Conservation (phyloP, 2,797 vertebrate species). For the Typhlichthys eigenmanni region DNA sequence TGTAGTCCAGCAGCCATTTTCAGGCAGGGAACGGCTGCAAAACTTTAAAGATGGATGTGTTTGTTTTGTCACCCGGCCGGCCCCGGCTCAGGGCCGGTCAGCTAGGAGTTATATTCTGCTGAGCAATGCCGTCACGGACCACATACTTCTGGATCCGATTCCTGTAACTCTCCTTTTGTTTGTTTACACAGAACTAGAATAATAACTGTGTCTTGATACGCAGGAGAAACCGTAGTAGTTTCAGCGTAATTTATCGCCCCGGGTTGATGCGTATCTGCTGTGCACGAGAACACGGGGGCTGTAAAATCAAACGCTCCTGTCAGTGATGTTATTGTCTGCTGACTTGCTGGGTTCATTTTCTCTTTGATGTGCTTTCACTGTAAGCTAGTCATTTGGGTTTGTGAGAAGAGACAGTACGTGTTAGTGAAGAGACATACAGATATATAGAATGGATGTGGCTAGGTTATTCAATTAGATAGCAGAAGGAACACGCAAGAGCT, state of each 20-base stretch:
- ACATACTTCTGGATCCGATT: slow-evolving; percentile 51
- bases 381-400: slow-evolving; percentile 32
- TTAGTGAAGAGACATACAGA: too few relatives aligned
- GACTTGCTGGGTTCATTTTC: slow-evolving; percentile 24
- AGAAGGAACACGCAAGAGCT: too few relatives aligned
- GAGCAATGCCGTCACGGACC: slow-evolving; percentile 39
- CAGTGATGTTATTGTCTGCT: slow-evolving; percentile 58
- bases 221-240: slow-evolving; percentile 50
- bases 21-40: slow-evolving; percentile 16
- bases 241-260: slow-evolving; percentile 54
- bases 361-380: slow-evolving; percentile 48
- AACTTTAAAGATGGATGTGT: slow-evolving; percentile 62
- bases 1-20: slow-evolving; percentile 61
- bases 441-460: too few relatives aligned
- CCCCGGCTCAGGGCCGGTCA: slow-evolving; percentile 50
- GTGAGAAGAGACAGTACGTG: not conserved
- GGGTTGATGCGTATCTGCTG: slow-evolving; percentile 61
- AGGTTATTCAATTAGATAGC: too few relatives aligned
- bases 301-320: slow-evolving; percentile 66
- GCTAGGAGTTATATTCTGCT: slow-evolving; percentile 48
- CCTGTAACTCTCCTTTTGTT: slow-evolving; percentile 65
- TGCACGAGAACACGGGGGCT: slow-evolving; percentile 45
- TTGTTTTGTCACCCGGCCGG: slow-evolving; percentile 67
- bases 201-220: slow-evolving; percentile 55
- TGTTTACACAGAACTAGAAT: slow-evolving; percentile 64